Evolutionary conservation across 2,113 vertebrate genomes (phyloP), one percentile per base, ranked within the genome.

Genomic region (Gymnogyps californianus): DNA sequence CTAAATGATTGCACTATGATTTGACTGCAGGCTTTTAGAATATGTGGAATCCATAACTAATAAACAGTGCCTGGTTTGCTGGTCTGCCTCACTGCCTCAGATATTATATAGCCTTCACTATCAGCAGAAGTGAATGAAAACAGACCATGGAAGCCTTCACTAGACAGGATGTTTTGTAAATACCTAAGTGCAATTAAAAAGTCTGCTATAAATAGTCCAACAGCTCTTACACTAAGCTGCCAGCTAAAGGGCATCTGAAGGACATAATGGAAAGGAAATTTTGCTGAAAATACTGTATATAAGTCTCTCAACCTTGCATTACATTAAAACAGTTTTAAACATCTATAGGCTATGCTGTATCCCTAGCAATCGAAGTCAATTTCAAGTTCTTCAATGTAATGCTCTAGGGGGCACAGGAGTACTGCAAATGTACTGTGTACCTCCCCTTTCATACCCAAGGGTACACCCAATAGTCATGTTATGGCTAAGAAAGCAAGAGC

Each of bases 141-240:
- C 49, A 90, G 74, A 46, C 77, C 34, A 59, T 55, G 54, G 90
- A 79, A 95, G 71, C 62, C 94, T 82, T 62, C 75, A 72, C 77
- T 34, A 81, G 77, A 69, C 84, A 93, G 71, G 94, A 47, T 67
- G 66, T 83, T 96, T 95, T 89, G 84, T 85, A 96, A 95, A 83
- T 89, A 94, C 91, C 82, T 22, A 72, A 75, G 76, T 44, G 91
- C 1, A 2, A 87, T 88, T 95, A 72, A 84, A 89, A 93, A 72
- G 77, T 44, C 51, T 87, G 40, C 95, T 98, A 97, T 96, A 97
- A 98, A 98, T 97, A 97, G 76, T 25, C 51, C 34, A 83, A 55
- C 72, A 88, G 57, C 55, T 91, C 77, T 96, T 71, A 61, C 15
- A 51, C 54, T 69, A 62, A 86, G 31, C 34, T 90, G 87, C 44